These are phyloP conservation scores for Campylomormyrus numenius DNA, from an alignment of 2,113 vertebrate genomes.

Conservation along the genomic window DNA sequence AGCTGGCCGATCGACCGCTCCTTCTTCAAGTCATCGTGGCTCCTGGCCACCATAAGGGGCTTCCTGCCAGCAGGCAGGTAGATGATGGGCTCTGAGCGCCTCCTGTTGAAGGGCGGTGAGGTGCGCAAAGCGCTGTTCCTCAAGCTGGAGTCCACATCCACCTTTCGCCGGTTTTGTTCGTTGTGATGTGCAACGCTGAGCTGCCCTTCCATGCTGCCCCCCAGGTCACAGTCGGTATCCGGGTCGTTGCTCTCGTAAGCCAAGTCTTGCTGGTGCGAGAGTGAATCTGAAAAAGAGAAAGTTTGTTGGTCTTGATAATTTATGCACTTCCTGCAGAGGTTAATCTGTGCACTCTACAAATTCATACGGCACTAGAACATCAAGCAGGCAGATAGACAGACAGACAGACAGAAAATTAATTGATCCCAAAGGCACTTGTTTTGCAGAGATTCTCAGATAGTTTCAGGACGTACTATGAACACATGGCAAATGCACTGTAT, in stretches of 20 bases:
- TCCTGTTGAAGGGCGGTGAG: conserved; percentile 50
- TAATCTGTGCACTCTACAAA: neutral
- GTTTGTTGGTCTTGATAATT: neutral
- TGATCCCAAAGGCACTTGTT: neutral
- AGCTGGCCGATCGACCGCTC: conserved; percentile 32
- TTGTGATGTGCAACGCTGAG: neutral
- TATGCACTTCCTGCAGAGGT: neutral
- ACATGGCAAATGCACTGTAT: neutral
- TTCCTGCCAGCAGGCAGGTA: conserved; percentile 32
- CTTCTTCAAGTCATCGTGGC: conserved; percentile 54
- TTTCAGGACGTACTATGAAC: neutral
- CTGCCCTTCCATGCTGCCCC: conserved; percentile 1
- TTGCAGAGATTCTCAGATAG: neutral
- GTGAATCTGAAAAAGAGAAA: conserved; percentile 53
- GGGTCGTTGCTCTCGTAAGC: conserved; percentile 73
- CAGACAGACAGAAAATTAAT: neutral
- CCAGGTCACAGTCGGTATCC: conserved; percentile 50
- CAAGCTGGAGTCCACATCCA: neutral
- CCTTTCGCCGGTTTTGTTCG: neutral
- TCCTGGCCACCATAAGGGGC: conserved; percentile 59
- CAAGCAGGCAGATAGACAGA: neutral
- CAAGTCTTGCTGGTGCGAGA: conserved; percentile 65
- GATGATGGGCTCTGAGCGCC: conserved; percentile 67
- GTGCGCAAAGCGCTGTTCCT: conserved; percentile 33
- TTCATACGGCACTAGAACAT: neutral